Conservation (phyloP, 2,113 vertebrate species). For the Vireo altiloquus region DNA sequence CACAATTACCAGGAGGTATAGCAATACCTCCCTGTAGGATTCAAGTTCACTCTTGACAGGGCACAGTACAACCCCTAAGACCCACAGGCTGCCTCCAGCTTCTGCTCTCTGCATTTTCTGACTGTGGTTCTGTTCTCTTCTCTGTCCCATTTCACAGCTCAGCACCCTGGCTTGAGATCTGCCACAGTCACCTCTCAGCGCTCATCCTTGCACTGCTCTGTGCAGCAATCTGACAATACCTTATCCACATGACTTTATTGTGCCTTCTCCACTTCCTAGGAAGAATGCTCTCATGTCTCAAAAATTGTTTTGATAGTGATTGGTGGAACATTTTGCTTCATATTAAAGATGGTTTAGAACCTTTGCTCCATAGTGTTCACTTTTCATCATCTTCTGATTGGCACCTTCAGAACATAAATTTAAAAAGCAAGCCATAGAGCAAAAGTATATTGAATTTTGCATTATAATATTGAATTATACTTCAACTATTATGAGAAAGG, state of each 20-base stretch:
- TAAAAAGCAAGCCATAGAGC: not conserved
- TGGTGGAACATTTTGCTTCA: not conserved
- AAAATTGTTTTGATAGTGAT: not conserved
- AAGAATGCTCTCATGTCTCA: not conserved
- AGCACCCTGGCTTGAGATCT: not conserved
- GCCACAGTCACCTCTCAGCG: rapidly evolving
- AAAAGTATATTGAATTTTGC: not conserved
- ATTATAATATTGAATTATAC: not conserved
- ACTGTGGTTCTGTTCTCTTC: not conserved
- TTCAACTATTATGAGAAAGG: not conserved
- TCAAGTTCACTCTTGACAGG: not conserved
- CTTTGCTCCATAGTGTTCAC: not conserved
- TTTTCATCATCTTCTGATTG: not conserved
- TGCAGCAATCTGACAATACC: not conserved
- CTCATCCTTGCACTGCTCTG: not conserved
- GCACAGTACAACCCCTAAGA: not conserved
- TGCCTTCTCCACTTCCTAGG: not conserved
- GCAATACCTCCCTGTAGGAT: not conserved
- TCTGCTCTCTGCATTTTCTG: not conserved
- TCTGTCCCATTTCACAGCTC: not conserved
- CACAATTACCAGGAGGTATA: not conserved
- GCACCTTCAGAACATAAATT: not conserved
- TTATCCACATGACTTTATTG: not conserved
- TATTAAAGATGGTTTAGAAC: not conserved
- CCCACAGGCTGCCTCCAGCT: rapidly evolving